Base-by-base conservation (phyloP, 2,113 vertebrate species). In the Chrysemys picta region DNA sequence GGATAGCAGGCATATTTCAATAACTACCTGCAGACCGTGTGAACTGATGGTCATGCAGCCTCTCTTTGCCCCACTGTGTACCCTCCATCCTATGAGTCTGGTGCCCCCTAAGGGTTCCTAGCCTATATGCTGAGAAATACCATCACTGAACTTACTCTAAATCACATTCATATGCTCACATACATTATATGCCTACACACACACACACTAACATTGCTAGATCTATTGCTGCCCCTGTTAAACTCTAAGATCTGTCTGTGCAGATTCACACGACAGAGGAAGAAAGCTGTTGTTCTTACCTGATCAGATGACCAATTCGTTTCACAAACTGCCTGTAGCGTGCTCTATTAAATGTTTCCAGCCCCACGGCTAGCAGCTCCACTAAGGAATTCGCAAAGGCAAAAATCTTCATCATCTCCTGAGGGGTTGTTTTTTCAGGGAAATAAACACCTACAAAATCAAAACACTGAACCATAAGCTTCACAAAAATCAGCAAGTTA, bases 401-500 rank as follows among this genome's bases (percentile, higher is more conserved):
- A 98, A 99, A 99, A 92, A 99, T 98, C 95, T 99, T 99, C 99
- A 99, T 99, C 99, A 99, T 99, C 95, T 99, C 99, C 96, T 99
- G 99, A 81, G 99, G 98, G 95, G 99, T 99, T 76, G 98, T 98
- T 95, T 98, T 99, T 97, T 99, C 98, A 49, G 99, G 99, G 93
- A 98, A 98, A 98, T 99, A 99, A 94, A 97, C 98, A 97, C 98
- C 99, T 99, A 94, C 16, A 62, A 1, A 89, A 17, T 93, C 56
- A 94, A 47, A 25, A 53, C 42, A 56, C 35, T 17, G 75, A 76
- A 14, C 10, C 21, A 11, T 4, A 4, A 29, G 16, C 13, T 9
- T 69, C 25, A 91, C 80, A 86, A 21, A 27, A 9, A 19, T 0
- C 2, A 0, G 6, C 10, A 19, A 87, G 75, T 56, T 8, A 78